Base-by-base conservation (phyloP, 1,140 invertebrate genomes). In the Atopsyche davidsoni region DNA sequence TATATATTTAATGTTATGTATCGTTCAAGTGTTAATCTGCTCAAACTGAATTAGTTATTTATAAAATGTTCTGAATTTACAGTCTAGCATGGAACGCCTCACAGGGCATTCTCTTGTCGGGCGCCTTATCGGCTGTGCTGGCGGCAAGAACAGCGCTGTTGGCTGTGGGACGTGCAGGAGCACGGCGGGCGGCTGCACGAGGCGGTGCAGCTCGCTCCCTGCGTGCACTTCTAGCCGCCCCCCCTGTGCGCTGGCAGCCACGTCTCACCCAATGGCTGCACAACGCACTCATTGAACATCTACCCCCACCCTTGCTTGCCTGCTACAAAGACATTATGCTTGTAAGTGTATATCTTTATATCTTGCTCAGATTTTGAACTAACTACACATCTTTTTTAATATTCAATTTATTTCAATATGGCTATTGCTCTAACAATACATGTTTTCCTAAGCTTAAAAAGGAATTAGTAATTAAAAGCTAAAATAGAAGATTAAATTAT, bases 271-370 rank as follows among this genome's bases (percentile, higher is more conserved):
- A 58, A 35, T 58, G 56, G 56, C 25, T 58, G 19, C 56, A 58
- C 39, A 58, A 58, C 25, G 51, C 51, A 1, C 39, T 58, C 11
- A 54, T 45, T 4, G 56, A 58, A 41, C 43, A 58, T 16, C 45
- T 58, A 34, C 51, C 56, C 4, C 38, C 48, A 25, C 56, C 56
- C 10, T 13, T 58, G 3, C 38, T 58, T 18, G 43, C 43, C 4
- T 53, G 51, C 14, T 58, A 58, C 18, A 25, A 46, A 44, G 56
- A 58, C 23, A 54, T 58, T 11, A 54, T 58, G 48, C 48, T 58
- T 11, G 56, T 58, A 36, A 46, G 36, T 43, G n/a, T n/a, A n/a
- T n/a, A n/a, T n/a, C n/a, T n/a, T n/a, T n/a, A n/a, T n/a, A n/a
- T n/a, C n/a, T n/a, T n/a, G n/a, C n/a, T n/a, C n/a, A n/a, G n/a